These are phyloP conservation scores for Mastomys natalensis DNA, from an alignment of 2,113 vertebrate species.

Conservation along the genomic window DNA sequence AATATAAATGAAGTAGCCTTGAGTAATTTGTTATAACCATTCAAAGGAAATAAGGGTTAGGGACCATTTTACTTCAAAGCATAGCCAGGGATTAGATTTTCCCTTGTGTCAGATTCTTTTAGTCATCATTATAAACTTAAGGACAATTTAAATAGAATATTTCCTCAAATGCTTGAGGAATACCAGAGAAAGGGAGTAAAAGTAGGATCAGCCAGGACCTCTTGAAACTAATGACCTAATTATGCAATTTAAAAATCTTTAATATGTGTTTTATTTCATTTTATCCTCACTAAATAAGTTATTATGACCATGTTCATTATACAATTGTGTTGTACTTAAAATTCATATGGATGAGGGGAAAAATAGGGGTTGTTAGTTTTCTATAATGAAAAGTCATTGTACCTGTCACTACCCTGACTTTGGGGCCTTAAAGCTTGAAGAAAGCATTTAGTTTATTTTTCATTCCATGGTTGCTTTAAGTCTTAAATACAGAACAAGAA, in stretches of 20 bases:
- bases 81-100: background rate
- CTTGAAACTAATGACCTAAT: slow-evolving; percentile 3
- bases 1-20: background rate
- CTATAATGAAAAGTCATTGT: background rate
- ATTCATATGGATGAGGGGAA: background rate
- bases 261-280: background rate
- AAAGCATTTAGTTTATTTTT: slow-evolving; percentile 48
- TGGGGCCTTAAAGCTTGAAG: background rate
- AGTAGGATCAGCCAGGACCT: background rate
- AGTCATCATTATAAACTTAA: background rate
- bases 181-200: background rate
- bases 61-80: background rate
- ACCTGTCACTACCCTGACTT: background rate
- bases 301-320: background rate
- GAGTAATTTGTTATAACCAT: background rate
- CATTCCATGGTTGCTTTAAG: slow-evolving; percentile 61
- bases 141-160: background rate
- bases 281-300: slow-evolving; percentile 6
- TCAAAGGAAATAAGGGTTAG: background rate
- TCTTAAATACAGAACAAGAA: slow-evolving; percentile 72
- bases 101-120: background rate
- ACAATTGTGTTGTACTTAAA: slow-evolving; percentile 16
- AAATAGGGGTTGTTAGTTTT: background rate
- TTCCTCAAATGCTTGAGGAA: background rate
- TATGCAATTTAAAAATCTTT: background rate